Evolutionary conservation across 2,888 invertebrate genomes (phyloP).

Genomic region (Diplolepis rosae): DNA sequence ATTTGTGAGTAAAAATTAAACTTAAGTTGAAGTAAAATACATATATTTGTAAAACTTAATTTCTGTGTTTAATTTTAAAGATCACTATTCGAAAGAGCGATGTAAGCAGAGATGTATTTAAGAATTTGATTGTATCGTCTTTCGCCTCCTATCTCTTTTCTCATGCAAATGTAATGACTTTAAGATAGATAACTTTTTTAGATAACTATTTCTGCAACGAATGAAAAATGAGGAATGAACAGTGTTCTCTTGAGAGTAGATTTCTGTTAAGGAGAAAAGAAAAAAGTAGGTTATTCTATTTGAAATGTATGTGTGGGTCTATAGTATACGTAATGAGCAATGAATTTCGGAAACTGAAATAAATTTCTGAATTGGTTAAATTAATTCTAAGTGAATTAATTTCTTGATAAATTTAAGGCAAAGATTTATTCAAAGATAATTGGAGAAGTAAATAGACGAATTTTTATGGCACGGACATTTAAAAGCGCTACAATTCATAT

Average conservation of each 20-base stretch:
- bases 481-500: background rate
- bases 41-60: too few species aligned
- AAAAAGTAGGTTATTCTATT: background rate
- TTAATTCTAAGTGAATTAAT: background rate
- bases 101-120: background rate
- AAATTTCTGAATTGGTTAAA: background rate
- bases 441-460: background rate
- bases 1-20: too few species aligned
- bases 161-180: background rate
- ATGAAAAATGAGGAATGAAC: background rate
- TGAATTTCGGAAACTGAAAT: background rate
- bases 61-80: too few species aligned
- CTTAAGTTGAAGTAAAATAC: too few species aligned
- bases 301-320: background rate
- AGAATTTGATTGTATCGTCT: background rate
- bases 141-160: background rate
- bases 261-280: background rate
- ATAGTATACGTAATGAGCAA: background rate
- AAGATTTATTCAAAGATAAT: background rate
- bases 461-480: background rate
- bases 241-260: background rate
- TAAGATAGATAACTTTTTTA: background rate
- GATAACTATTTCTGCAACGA: background rate
- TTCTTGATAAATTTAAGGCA: background rate
- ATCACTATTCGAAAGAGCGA: too few species aligned